Percentiles rank a stretch among this genome's conserved stretches.
These are phyloP conservation scores for Rutpela maculata DNA, from an alignment of 2,888 invertebrate genomes.

Conservation along the genomic window DNA sequence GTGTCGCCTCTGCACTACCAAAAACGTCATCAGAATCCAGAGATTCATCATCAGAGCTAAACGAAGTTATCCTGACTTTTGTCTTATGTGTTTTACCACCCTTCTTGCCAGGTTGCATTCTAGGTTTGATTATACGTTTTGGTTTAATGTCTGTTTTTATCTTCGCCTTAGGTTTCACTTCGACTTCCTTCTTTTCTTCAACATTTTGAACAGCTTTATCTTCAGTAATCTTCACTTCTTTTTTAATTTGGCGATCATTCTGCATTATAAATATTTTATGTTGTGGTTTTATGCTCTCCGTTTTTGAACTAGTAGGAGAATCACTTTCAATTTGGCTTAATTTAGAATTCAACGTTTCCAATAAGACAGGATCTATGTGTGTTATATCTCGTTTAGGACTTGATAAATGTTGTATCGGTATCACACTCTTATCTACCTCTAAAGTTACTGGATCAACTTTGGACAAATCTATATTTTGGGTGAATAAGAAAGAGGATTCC, in stretches of 20 bases:
- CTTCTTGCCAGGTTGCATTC: constrained; percentile 79
- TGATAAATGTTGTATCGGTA: constrained; percentile 78
- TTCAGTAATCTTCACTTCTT: constrained; percentile 53
- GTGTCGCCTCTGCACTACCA: constrained; percentile 85
- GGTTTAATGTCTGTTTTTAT: constrained; percentile 80
- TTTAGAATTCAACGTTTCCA: constrained; percentile 83
- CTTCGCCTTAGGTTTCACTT: constrained; percentile 71
- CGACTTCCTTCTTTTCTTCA: constrained; percentile 61
- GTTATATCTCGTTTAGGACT: constrained; percentile 85
- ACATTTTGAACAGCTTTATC: constrained; percentile 58
- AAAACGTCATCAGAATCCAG: constrained; percentile 87
- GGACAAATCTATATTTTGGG: constrained; percentile 85
- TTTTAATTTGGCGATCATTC: constrained; percentile 61
- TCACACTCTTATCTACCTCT: constrained; percentile 81
- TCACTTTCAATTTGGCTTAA: constrained; percentile 86
- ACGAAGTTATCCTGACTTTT: constrained; percentile 85
- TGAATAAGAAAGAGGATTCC: constrained; percentile 80
- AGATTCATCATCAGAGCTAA: constrained; percentile 86
- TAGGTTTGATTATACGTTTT: constrained; percentile 79
- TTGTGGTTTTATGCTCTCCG: constrained; percentile 78
- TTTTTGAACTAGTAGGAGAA: constrained; percentile 84
- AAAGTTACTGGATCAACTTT: constrained; percentile 84
- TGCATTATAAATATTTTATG: constrained; percentile 61
- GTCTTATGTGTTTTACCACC: constrained; percentile 79
- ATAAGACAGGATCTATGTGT: constrained; percentile 81